Evolutionary conservation across 2,888 invertebrate genomes (phyloP).

Genomic region (Nebria salina): DNA sequence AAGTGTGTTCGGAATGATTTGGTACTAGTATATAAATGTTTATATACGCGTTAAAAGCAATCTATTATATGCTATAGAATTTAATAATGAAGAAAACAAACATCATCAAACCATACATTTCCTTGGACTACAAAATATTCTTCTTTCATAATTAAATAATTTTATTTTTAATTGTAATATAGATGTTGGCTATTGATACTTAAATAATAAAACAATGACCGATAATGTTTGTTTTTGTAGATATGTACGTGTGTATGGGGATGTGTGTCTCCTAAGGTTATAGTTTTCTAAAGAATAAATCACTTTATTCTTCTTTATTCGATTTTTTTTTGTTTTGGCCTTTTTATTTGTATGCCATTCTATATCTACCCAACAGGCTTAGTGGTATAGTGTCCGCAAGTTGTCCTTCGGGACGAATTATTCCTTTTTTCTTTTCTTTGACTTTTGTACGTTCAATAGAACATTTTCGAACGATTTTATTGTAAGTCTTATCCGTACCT

Average conservation of each 20-base stretch:
- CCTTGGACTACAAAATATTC: no score
- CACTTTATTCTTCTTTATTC: neutral
- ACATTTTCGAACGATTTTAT: neutral
- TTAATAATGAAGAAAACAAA: neutral
- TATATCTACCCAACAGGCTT: neutral
- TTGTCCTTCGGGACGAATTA: neutral
- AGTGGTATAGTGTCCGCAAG: neutral
- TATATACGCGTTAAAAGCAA: neutral
- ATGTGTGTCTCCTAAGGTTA: no score
- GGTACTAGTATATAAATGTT: neutral
- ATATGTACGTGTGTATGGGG: no score
- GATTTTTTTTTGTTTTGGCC: neutral
- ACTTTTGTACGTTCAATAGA: neutral
- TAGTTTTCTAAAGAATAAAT: neutral
- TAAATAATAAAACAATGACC: neutral
- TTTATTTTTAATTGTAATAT: no score
- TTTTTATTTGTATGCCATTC: neutral
- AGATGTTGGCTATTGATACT: no score
- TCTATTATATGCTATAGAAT: neutral
- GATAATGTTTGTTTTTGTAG: neutral
- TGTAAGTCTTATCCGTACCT: neutral
- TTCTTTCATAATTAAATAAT: no score
- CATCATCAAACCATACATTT: neutral
- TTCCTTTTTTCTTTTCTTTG: neutral
- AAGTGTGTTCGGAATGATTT: neutral